phyloP scores from a whole-genome alignment of 2,797 vertebrate species.

The Phyllotis vaccarum region DNA sequence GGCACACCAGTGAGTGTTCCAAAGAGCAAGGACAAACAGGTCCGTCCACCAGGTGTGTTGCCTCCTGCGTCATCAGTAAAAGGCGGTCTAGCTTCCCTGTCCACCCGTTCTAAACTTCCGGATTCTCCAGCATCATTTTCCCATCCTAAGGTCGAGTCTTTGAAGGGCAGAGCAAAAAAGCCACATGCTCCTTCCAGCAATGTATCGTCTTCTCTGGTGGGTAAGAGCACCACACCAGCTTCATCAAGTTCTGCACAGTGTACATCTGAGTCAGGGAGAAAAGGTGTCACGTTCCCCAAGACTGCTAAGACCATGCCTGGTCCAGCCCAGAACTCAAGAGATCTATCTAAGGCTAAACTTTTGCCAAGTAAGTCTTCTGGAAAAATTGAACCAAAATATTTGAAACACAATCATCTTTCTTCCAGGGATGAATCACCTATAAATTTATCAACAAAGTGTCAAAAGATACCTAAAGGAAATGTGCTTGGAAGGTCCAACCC shows the following conservation, averaged over 20 bases:
- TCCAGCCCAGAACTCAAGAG: slow-evolving; percentile 49
- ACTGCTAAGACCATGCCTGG: slow-evolving; percentile 75
- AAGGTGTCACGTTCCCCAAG: slow-evolving; percentile 88
- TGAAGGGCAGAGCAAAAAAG: slow-evolving; percentile 80
- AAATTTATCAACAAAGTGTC: slow-evolving; percentile 88
- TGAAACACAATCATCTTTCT: slow-evolving; percentile 74
- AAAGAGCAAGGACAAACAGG: slow-evolving; percentile 79
- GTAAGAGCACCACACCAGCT: slow-evolving; percentile 66
- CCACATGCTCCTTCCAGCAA: slow-evolving; percentile 2
- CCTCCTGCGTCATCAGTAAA: slow-evolving; percentile 62
- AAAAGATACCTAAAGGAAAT: slow-evolving; percentile 84
- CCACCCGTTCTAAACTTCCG: slow-evolving; percentile 75
- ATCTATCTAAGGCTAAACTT: slow-evolving; percentile 1
- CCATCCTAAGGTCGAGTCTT: slow-evolving; percentile 73
- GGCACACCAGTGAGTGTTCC: slow-evolving; percentile 45
- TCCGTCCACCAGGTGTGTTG: background rate
- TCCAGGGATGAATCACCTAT: slow-evolving; percentile 67
- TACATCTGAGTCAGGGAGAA: slow-evolving; percentile 88
- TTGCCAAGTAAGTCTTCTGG: slow-evolving; percentile 68
- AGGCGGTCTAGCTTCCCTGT: background rate
- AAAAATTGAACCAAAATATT: slow-evolving; percentile 13
- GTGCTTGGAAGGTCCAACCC: slow-evolving; percentile 75
- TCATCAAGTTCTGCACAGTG: slow-evolving; percentile 24
- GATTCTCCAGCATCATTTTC: background rate
- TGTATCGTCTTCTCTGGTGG: background rate